Base-by-base conservation (phyloP, 2,888 invertebrate species). In the Allacma fusca region DNA sequence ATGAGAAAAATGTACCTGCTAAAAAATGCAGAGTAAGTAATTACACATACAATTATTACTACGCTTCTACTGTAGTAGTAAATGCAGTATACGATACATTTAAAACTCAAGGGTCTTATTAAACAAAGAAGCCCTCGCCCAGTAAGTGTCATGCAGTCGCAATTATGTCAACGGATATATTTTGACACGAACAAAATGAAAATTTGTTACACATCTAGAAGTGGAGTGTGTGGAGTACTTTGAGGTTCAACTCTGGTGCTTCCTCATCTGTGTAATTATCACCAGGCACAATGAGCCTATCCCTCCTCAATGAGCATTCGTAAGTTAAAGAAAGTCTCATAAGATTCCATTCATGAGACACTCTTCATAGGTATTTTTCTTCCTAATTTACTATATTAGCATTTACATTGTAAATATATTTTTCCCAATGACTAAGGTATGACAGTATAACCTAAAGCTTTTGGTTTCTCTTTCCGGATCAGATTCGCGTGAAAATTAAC, bases 201-300 rank as follows among this genome's bases (percentile, higher is more conserved):
- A 34, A 34, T 4, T 34, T 34, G 9, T 34, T 34, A 34, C 34
- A 34, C 34, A 34, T 34, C n/a, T n/a, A n/a, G n/a, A n/a, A n/a
- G n/a, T n/a, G n/a, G n/a, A n/a, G n/a, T n/a, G n/a, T n/a, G n/a
- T n/a, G n/a, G n/a, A n/a, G n/a, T 34, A 34, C 34, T 34, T 34
- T 4, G 34, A 34, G 34, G 34, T 4, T 7, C 4, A 34, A 34
- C 34, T 34, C 9, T 9, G 5, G 9, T 72, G 72, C 34, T 72
- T 34, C 59, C n/a, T 72, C 72, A 72, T 72, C 34, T 72, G 72
- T 72, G 72, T 72, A 72, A 72, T 72, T 72, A 72, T 16, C 40
- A 68, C 68, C 24, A 62, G n/a, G 24, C 4, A 24, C 34, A 34
- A 34, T 34, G 34, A 34, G 34, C 4, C 34, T 34, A 9, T 34